These are phyloP conservation scores for Drosophila trapezifrons DNA, from an alignment of 1,140 invertebrate genomes.

Conservation along the genomic window DNA sequence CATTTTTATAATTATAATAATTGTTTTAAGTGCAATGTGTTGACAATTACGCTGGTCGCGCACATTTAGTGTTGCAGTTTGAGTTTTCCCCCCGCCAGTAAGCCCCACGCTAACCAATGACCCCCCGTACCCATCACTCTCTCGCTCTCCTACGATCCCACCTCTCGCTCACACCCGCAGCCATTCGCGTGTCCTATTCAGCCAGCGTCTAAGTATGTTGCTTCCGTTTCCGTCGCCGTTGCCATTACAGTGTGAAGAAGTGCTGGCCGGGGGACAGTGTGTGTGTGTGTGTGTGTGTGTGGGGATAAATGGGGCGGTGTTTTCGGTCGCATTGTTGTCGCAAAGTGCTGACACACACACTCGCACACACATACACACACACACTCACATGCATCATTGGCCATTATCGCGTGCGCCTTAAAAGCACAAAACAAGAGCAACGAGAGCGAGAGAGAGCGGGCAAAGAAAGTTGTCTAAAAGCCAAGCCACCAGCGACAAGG, in stretches of 20 bases:
- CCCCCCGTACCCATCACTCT: not conserved
- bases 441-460: constrained; percentile 11
- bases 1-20: not conserved
- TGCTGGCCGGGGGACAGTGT: constrained; percentile 17
- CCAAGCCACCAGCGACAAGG: constrained; percentile 71
- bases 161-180: not conserved
- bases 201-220: constrained; percentile 71
- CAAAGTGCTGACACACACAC: constrained; percentile 66
- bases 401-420: constrained; percentile 76
- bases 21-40: constrained; percentile 15
- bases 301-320: constrained; percentile 12
- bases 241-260: constrained; percentile 60
- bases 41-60: constrained; percentile 57
- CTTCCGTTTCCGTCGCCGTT: constrained; percentile 71
- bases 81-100: constrained; percentile 21
- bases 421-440: constrained; percentile 59
- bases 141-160: not conserved
- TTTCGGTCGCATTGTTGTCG: constrained; percentile 64
- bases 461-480: constrained; percentile 80
- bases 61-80: constrained; percentile 67
- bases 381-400: constrained; percentile 68
- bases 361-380: constrained; percentile 11
- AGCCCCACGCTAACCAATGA: constrained; percentile 8
- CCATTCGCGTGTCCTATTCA: constrained; percentile 13
- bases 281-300: constrained; percentile 21